Evolutionary conservation across 2,797 vertebrate species (phyloP).

Genomic region (Dallia pectoralis): DNA sequence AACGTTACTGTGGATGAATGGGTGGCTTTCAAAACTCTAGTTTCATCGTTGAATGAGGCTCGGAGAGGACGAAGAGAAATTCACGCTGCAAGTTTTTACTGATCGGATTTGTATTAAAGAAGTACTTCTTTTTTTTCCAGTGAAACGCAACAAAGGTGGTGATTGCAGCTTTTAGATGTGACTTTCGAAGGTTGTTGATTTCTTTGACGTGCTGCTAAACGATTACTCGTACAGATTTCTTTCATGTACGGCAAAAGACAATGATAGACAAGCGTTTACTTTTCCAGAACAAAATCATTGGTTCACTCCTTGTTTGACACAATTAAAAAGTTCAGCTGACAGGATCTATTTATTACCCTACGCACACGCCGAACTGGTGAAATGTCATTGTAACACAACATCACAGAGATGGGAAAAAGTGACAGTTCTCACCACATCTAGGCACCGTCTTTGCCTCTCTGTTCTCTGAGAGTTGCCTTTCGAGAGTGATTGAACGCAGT

Average conservation of each 20-base stretch:
- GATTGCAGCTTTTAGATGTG: neutral
- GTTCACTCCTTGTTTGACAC: neutral
- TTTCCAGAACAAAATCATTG: neutral
- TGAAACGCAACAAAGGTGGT: neutral
- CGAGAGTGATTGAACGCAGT: slow-evolving; percentile 19
- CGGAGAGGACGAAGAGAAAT: neutral
- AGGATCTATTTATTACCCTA: neutral
- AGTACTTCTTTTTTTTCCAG: too few relatives aligned
- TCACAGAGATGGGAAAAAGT: neutral
- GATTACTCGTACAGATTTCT: neutral
- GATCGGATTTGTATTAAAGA: neutral
- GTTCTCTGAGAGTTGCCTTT: neutral
- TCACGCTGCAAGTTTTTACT: neutral
- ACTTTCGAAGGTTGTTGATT: neutral
- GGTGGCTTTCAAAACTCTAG: neutral
- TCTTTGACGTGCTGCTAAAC: neutral
- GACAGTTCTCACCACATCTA: neutral
- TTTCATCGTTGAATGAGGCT: neutral
- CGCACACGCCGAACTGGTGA: neutral
- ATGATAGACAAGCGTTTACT: neutral
- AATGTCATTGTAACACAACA: neutral
- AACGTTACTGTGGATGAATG: neutral
- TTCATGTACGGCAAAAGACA: too few relatives aligned
- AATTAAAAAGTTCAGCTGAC: neutral
- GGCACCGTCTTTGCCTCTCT: neutral